Evolutionary conservation across 2,797 vertebrate genomes (phyloP).

Genomic region (Crypturellus tataupa): DNA sequence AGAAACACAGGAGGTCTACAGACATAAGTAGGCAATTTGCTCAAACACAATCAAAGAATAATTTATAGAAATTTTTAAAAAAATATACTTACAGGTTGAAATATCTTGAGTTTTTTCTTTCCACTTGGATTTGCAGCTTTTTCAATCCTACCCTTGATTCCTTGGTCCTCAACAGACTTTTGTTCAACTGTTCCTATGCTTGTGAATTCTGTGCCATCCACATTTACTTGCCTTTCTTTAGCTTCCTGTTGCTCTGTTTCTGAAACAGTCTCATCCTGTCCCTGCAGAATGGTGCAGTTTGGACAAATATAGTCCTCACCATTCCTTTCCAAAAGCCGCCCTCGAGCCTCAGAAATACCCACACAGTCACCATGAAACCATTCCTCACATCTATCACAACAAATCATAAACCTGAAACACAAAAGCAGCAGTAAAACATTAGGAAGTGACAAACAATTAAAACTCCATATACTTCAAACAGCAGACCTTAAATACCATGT

Average conservation of each 20-base stretch:
- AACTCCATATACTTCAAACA: neutral
- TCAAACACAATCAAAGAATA: rapidly evolving
- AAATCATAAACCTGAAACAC: constrained; percentile 92
- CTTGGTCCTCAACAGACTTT: constrained; percentile 80
- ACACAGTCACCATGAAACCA: constrained; percentile 95
- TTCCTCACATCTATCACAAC: constrained; percentile 92
- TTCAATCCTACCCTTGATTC: constrained; percentile 92
- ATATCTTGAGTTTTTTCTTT: constrained; percentile 99
- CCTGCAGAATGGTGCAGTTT: constrained; percentile 88
- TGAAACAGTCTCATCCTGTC: constrained; percentile 79
- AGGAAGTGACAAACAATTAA: neutral
- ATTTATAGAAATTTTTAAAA: neutral
- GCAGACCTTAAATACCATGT: neutral
- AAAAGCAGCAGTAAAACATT: neutral
- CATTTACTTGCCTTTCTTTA: constrained; percentile 44
- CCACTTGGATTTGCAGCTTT: constrained; percentile 96
- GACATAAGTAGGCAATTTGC: neutral
- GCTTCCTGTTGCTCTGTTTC: constrained; percentile 65
- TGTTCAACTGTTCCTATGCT: constrained; percentile 80
- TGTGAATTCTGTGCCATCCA: constrained; percentile 76
- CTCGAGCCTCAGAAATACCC: constrained; percentile 87
- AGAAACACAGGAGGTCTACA: neutral
- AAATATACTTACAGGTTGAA: constrained; percentile 93
- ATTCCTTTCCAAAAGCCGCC: constrained; percentile 85
- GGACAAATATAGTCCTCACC: constrained; percentile 91